Base-by-base conservation (phyloP, 2,797 vertebrate species). In the Geotrypetes seraphini region DNA sequence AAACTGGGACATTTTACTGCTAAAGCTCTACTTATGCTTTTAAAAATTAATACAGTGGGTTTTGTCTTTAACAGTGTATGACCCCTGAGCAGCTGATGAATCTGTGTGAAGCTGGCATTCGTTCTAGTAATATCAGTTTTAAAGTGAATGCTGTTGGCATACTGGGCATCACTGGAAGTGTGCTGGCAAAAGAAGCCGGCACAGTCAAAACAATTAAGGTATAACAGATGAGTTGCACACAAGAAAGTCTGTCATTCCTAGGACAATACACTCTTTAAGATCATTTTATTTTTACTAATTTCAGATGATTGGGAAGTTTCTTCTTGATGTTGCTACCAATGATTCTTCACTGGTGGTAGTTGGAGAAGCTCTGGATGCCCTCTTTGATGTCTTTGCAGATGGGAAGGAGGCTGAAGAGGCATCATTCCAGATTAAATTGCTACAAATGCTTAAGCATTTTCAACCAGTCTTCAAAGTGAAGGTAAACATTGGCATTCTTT, bases 331-430 rank as follows among this genome's bases (percentile, higher is more conserved):
- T 3, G 86, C 86, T 18, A 75, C 73, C 7, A 92, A 67, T 53
- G 93, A 99, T 9, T 12, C 65, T 14, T 84, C 88, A 39, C 81
- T 99, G 28, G 87, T 97, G 19, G 96, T 95, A 23, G 83, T 79
- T 5, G 94, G 93, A 20, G 96, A 96, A 65, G 91, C 92, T 6
- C 75, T 99, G 31, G 96, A 99, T 22, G 92, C 94, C 19, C 70
- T 99, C 57, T 90, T 99, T 38, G 96, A 97, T 17, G 92, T 96
- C 12, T 99, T 97, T 50, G 93, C 92, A 3, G 94, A 99, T 25
- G 94, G 96, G n/a, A 59, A 78, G 28, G 91, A 95, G 64, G 89
- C 94, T 1, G 91, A 96, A 60, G 70, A 31, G 3, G 93, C 90
- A 1, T 88, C 88, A 0, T 55, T 80, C 44, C 81, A 80, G 62